Base-by-base conservation (phyloP, 2,113 vertebrate species). In the Pyrgilauda ruficollis region DNA sequence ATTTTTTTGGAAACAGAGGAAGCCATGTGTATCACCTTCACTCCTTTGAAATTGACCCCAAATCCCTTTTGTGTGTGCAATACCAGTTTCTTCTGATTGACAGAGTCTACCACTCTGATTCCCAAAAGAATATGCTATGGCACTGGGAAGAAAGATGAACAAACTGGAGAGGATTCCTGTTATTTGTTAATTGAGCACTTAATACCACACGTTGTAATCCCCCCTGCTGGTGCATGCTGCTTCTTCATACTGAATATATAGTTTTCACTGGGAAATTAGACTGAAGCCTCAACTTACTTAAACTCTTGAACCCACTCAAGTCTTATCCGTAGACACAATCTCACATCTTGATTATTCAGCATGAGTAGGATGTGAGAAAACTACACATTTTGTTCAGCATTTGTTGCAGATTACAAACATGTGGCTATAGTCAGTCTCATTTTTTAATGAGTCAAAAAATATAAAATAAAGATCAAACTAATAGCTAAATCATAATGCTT, bases 321-420 rank as follows among this genome's bases (percentile, higher is more conserved):
- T 61, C 28, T 41, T 75, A 73, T 1, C 2, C 1, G 0, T 7
- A 76, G 15, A 62, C 37, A 7, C 10, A 49, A 8, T 18, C 15
- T 61, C n/a, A 26, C 2, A 27, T 68, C 37, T 69, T 73, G 17
- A 24, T 83, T 59, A 37, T 31, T 70, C 27, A 4, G 2, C 46
- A 31, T 7, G 21, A 80, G 69, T 2, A 49, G 1, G 7, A 4
- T 49, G 28, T 5, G 22, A 83, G 58, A 84, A 84, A 82, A 49
- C 4, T 0, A 7, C 6, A 28, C 0, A 1, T 2, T 44, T 63
- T 44, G 84, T 81, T 58, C 15, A 35, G 12, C 1, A 14, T 7
- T 7, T 62, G 14, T 18, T 81, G 15, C 12, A 58, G 9, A 80
- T 43, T 11, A 41, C 58, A 89, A 86, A 69, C 22, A 15, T 21